Evolutionary conservation across 2,797 vertebrate genomes (phyloP).

Genomic region (Pseudocheirus occidentalis): DNA sequence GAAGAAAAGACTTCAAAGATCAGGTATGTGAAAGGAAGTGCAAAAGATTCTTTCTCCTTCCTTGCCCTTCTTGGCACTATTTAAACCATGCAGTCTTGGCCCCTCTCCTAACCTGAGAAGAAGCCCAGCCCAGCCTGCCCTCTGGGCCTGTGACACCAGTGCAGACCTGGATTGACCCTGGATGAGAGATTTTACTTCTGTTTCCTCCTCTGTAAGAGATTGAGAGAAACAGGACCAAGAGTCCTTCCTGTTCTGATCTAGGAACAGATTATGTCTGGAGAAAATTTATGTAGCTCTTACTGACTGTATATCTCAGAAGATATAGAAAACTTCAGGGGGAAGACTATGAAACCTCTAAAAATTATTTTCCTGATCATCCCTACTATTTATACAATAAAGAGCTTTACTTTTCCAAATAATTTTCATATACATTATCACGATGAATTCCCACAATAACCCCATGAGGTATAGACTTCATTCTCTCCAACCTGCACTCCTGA

Average conservation of each 20-base stretch:
- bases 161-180: background rate
- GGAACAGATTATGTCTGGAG: background rate
- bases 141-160: background rate
- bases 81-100: background rate
- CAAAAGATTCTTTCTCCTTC: background rate
- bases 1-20: background rate
- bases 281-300: background rate
- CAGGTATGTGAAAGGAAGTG: background rate
- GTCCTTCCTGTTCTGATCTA: background rate
- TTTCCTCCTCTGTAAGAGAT: background rate
- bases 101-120: background rate
- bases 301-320: background rate
- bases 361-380: background rate
- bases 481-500: background rate
- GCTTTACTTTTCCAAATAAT: background rate
- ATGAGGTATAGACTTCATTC: background rate
- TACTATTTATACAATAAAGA: background rate
- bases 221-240: background rate
- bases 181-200: background rate
- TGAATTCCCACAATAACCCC: background rate
- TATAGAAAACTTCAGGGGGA: background rate
- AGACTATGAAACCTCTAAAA: background rate
- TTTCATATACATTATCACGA: background rate
- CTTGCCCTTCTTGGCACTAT: background rate
- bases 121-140: background rate